A percentile compares a stretch with the other conserved stretches of the same genome.
phyloP scores from a whole-genome alignment of 2,797 vertebrate species.

The Macroramphosus scolopax region DNA sequence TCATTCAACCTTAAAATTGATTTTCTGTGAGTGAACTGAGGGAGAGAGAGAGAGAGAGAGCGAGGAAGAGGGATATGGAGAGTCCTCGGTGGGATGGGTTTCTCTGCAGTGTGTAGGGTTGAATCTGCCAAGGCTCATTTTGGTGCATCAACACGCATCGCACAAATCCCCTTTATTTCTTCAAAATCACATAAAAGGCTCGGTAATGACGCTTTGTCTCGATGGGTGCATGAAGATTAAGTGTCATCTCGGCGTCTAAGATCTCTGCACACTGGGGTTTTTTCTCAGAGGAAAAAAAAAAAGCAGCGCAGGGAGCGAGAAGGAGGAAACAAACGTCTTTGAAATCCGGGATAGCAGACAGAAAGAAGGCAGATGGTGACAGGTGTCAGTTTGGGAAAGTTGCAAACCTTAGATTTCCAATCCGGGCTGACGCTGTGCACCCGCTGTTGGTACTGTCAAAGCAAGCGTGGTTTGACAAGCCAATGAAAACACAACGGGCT shows the following conservation, averaged over 20 bases:
- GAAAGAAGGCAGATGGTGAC: not conserved
- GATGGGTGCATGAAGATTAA: conserved; percentile 51
- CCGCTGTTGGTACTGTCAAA: too few relatives aligned
- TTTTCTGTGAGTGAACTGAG: conserved; percentile 23
- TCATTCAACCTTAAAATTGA: conserved; percentile 45
- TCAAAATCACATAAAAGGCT: conserved; percentile 42
- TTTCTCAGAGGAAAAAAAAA: conserved; percentile 4
- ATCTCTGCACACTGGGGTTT: conserved; percentile 19
- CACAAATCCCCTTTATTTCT: conserved; percentile 54
- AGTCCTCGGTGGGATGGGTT: conserved; percentile 3
- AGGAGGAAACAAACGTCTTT: conserved; percentile 16
- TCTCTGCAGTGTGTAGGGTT: conserved; percentile 23
- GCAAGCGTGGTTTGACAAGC: too few relatives aligned
- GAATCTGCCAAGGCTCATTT: conserved; percentile 53
- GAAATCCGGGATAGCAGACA: not conserved
- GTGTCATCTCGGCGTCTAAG: conserved; percentile 32
- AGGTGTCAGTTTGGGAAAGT: too few relatives aligned
- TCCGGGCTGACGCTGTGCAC: too few relatives aligned
- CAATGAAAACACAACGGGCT: too few relatives aligned
- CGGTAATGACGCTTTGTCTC: conserved; percentile 46
- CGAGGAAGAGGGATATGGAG: too few relatives aligned
- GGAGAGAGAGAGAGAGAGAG: not conserved
- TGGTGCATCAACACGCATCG: conserved; percentile 39
- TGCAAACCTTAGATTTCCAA: too few relatives aligned
- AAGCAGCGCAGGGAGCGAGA: conserved; percentile 12